Base-by-base conservation (phyloP, 1,140 invertebrate genomes). In the Chelonus insularis region DNA sequence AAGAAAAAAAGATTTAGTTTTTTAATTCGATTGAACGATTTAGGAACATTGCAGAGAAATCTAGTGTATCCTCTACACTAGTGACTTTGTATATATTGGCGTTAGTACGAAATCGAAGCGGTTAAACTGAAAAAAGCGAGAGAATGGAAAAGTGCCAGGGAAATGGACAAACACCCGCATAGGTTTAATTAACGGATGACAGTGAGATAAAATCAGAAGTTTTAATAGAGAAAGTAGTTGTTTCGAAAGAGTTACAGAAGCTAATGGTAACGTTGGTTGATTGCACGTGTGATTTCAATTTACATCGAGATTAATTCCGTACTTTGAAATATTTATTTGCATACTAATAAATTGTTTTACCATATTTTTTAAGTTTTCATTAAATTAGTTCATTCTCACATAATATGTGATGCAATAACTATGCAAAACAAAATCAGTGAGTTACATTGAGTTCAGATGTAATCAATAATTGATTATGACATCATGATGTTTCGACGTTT, bases 111-210 rank as follows among this genome's bases (percentile, higher is more conserved):
- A 29, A 50, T 50, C 23, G 23, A 50, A 23, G 47, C 25, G 47
- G 47, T 12, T 50, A 11, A 29, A 25, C 25, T n/a, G 20, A n/a
- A 29, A 8, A 50, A 50, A 25, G 25, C 20, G 47, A 7, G 23
- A 25, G 32, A 36, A 52, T 34, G 16, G 18, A 52, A 52, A 34
- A 36, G 50, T 52, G 50, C 50, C 12, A 36, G 50, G 32, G 32
- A 18, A 52, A 52, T 52, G 14, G 29, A 52, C 50, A 52, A 36
- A 52, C 25, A 52, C 18, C n/a, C 2, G 1, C 16, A 12, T 36
- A 12, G 32, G 21, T 52, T 52, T 52, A 52, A 52, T 52, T 36
- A 52, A 52, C 50, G 50, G 25, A 52, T 29, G 50, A 18, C 11
- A 36, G 25, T 7, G 32, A 52, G 14, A 34, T 2, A 52, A 21